Conservation (phyloP, 2,797 vertebrate species). For the Spinibarbus caldwelli region DNA sequence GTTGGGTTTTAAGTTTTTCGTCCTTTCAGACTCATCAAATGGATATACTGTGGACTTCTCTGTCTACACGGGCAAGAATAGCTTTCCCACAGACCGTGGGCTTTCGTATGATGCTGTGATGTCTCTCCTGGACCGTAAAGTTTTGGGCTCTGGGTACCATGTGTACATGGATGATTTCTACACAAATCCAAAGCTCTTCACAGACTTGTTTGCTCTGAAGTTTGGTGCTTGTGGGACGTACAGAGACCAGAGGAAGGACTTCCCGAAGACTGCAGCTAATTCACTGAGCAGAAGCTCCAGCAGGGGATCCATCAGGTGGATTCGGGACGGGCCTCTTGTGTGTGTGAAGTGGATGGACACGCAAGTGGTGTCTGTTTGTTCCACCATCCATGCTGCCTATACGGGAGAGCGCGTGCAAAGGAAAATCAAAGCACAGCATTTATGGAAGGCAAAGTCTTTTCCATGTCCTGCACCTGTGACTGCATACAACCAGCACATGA, state of each 20-base stretch:
- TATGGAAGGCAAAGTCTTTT: not conserved
- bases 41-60: constrained; percentile 39
- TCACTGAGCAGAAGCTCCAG: not conserved
- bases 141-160: constrained; percentile 17
- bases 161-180: constrained; percentile 41
- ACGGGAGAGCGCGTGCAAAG: not conserved
- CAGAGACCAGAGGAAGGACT: constrained; percentile 42
- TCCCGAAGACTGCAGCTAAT: not conserved
- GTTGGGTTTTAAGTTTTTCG: constrained; percentile 48
- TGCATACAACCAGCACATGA: constrained; percentile 42
- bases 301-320: constrained; percentile 53
- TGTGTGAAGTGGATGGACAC: no score
- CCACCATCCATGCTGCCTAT: not conserved
- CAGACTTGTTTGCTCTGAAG: constrained; percentile 29
- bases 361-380: no score
- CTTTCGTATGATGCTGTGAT: constrained; percentile 42
- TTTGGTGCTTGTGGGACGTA: constrained; percentile 50
- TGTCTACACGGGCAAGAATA: constrained; percentile 39
- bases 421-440: not conserved
- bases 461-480: constrained; percentile 39
- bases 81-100: not conserved
- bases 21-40: constrained; percentile 34
- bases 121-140: constrained; percentile 22
- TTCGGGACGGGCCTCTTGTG: no score
- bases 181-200: constrained; percentile 51